A percentile compares a stretch with the other conserved stretches of the same genome.
phyloP scores from a whole-genome alignment of 2,113 vertebrate genomes.

The Loxodonta africana region DNA sequence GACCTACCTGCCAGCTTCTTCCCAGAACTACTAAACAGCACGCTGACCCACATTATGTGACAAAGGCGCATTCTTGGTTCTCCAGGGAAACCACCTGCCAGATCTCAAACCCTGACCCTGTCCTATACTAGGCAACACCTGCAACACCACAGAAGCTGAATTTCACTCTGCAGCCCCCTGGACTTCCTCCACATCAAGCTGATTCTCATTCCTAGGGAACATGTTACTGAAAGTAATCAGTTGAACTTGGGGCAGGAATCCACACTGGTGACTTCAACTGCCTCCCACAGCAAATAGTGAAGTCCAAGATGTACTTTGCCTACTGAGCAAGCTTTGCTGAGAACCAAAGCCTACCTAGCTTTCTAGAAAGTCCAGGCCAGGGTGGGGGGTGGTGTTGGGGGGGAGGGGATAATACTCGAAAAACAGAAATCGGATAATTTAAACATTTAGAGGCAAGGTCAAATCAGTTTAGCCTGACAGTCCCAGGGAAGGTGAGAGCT shows the following conservation, averaged over 20 bases:
- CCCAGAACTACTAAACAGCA: neutral
- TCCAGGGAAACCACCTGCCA: neutral
- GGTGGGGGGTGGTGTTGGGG: too few relatives aligned
- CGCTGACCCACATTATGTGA: neutral
- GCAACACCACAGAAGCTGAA: neutral
- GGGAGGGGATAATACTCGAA: neutral
- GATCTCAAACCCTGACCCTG: neutral
- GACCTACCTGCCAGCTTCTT: neutral
- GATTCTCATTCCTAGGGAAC: neutral
- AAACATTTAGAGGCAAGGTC: constrained; percentile 32
- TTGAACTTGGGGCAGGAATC: neutral
- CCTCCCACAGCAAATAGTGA: neutral
- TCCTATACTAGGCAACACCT: neutral
- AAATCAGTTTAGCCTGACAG: neutral
- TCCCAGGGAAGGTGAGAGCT: neutral
- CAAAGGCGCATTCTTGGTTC: neutral
- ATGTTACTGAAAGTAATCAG: neutral
- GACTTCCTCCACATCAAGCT: constrained; percentile 3
- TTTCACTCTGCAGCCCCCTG: neutral
- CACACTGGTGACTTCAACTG: neutral
- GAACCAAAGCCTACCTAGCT: neutral
- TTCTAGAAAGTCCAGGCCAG: neutral
- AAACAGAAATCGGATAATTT: neutral
- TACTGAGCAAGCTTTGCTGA: neutral
- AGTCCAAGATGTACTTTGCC: neutral